Conservation (phyloP, 2,113 vertebrate genomes). For the Protomyctophum bolini region DNA sequence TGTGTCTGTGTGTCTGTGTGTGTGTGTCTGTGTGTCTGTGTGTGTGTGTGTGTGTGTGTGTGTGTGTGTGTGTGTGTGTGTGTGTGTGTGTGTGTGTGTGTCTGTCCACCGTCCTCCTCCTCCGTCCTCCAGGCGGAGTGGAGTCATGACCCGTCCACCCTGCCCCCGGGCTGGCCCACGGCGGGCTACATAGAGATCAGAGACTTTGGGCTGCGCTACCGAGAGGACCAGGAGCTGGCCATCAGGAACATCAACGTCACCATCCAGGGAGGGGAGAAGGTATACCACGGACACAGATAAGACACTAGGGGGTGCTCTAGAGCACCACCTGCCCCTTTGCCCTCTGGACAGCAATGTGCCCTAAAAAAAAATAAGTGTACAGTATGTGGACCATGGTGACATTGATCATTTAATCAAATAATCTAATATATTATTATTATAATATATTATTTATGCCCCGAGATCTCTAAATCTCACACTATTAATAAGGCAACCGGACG, state of each 20-base stretch:
- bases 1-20: neutral
- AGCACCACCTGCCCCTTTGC: too few relatives aligned
- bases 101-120: slow-evolving; percentile 1
- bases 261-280: slow-evolving; percentile 91
- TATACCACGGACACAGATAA: slow-evolving; percentile 36
- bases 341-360: too few relatives aligned
- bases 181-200: slow-evolving; percentile 85
- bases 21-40: slow-evolving; percentile 13
- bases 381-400: too few relatives aligned
- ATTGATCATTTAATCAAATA: too few relatives aligned
- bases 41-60: slow-evolving; percentile 10
- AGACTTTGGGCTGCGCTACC: slow-evolving; percentile 86
- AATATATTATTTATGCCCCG: too few relatives aligned
- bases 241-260: slow-evolving; percentile 85
- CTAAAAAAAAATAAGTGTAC: too few relatives aligned
- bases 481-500: too few relatives aligned
- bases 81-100: neutral
- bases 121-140: slow-evolving; percentile 85
- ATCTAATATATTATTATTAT: too few relatives aligned
- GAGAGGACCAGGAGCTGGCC: slow-evolving; percentile 88
- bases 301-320: too few relatives aligned
- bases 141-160: slow-evolving; percentile 71
- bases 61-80: slow-evolving; percentile 1
- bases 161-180: slow-evolving; percentile 83
- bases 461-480: too few relatives aligned